phyloP scores from a whole-genome alignment of 2,888 invertebrate species.

The Eurois occulta region DNA sequence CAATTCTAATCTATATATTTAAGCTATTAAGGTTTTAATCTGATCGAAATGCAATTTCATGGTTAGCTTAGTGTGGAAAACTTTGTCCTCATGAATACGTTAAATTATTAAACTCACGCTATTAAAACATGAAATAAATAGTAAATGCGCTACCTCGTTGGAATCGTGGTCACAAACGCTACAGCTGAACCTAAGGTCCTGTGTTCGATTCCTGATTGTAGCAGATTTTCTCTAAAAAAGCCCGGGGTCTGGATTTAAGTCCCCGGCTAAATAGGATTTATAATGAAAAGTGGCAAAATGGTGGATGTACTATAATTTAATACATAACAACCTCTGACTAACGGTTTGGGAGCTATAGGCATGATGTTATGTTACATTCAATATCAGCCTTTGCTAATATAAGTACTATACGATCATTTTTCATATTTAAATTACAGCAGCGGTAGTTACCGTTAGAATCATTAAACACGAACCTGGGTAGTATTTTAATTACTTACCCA shows the following conservation, averaged over 20 bases:
- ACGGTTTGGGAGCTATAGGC: background rate
- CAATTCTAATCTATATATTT: slow-evolving; percentile 16
- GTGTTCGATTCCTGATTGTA: background rate
- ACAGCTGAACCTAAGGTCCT: background rate
- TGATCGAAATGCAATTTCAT: slow-evolving; percentile 43
- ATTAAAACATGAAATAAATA: background rate
- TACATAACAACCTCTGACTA: background rate
- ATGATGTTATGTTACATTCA: background rate
- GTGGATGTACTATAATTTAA: background rate
- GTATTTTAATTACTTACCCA: slow-evolving; percentile 55
- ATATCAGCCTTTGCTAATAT: slow-evolving; percentile 5
- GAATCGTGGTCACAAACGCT: background rate
- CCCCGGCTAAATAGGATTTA: background rate
- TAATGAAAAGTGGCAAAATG: background rate
- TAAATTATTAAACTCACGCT: slow-evolving; percentile 24
- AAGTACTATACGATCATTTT: slow-evolving; percentile 3
- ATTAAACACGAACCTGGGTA: slow-evolving; percentile 18
- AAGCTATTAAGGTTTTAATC: slow-evolving; percentile 38
- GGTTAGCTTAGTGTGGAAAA: slow-evolving; percentile 20
- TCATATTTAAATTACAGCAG: slow-evolving; percentile 24
- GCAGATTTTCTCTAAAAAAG: background rate
- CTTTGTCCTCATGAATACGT: slow-evolving; percentile 28
- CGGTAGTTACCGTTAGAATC: slow-evolving; percentile 12
- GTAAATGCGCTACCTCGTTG: background rate
- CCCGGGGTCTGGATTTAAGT: background rate